A percentile compares a stretch with the other conserved stretches of the same genome.
Conservation (phyloP, 2,797 vertebrate species). For the Naso thynnoides region DNA sequence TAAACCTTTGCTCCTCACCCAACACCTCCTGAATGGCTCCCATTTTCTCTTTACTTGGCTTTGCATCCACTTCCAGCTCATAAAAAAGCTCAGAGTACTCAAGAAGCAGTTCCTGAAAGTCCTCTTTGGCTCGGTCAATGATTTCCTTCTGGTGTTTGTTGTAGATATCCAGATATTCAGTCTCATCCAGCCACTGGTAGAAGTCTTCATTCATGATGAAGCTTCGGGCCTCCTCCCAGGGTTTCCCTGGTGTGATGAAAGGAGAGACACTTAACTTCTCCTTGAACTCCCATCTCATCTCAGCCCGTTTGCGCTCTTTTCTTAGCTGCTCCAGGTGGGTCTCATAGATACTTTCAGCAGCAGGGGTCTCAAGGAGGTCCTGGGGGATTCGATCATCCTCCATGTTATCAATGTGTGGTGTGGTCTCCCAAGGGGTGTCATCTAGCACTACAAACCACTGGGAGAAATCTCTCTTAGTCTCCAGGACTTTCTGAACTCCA, state of each 20-base stretch:
- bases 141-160: constrained; percentile 96
- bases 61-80: constrained; percentile 96
- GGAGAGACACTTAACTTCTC: constrained; percentile 92
- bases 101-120: constrained; percentile 96
- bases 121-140: constrained; percentile 95
- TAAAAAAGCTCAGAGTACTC: constrained; percentile 99
- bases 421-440: constrained; percentile 96
- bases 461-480: constrained; percentile 92
- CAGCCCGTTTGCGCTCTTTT: constrained; percentile 90
- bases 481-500: constrained; percentile 92
- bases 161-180: constrained; percentile 94
- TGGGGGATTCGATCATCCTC: constrained; percentile 94
- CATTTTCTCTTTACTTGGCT: constrained; percentile 99
- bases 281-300: constrained; percentile 93
- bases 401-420: constrained; percentile 90
- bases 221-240: constrained; percentile 97
- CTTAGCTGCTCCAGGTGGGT: constrained; percentile 91
- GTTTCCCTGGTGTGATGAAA: constrained; percentile 95
- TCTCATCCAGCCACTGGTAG: constrained; percentile 95
- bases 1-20: constrained; percentile 96
- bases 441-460: constrained; percentile 96
- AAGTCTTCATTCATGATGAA: constrained; percentile 99
- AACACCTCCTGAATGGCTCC: constrained; percentile 96
- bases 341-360: constrained; percentile 89
- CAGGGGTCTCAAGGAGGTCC: constrained; percentile 91